phyloP scores from a whole-genome alignment of 2,888 invertebrate genomes.

The Eupithecia tripunctaria region DNA sequence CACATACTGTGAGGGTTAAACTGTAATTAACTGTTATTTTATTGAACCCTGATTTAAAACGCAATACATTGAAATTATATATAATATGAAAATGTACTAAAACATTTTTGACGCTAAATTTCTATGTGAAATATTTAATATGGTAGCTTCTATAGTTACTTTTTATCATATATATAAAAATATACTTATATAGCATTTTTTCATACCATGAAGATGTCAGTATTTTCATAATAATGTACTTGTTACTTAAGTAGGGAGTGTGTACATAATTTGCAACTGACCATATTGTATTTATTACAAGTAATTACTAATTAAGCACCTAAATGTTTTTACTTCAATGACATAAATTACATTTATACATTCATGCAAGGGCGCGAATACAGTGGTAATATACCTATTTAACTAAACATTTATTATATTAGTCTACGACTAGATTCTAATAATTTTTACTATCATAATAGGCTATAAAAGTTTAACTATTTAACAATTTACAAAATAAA shows the following conservation, averaged over 20 bases:
- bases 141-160: not conserved
- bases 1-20: not conserved
- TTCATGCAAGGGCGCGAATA: not conserved
- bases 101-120: not conserved
- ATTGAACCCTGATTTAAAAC: not conserved
- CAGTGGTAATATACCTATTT: not conserved
- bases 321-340: not conserved
- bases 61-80: not conserved
- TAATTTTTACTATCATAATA: not conserved
- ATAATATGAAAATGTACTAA: not conserved
- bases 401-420: not conserved
- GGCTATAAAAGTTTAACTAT: not conserved
- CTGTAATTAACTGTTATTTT: not conserved
- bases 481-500: not conserved
- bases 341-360: not conserved
- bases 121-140: not conserved
- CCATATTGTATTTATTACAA: not conserved
- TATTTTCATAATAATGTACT: constrained; percentile 4
- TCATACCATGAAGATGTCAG: not conserved
- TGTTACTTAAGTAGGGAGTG: too few relatives aligned
- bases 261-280: too few relatives aligned
- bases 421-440: constrained; percentile 13
- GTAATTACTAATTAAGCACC: not conserved
- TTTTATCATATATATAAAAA: too few relatives aligned
- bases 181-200: too few relatives aligned